Conservation (phyloP, 2,888 invertebrate species). For the Holacanthella duospinosa region DNA sequence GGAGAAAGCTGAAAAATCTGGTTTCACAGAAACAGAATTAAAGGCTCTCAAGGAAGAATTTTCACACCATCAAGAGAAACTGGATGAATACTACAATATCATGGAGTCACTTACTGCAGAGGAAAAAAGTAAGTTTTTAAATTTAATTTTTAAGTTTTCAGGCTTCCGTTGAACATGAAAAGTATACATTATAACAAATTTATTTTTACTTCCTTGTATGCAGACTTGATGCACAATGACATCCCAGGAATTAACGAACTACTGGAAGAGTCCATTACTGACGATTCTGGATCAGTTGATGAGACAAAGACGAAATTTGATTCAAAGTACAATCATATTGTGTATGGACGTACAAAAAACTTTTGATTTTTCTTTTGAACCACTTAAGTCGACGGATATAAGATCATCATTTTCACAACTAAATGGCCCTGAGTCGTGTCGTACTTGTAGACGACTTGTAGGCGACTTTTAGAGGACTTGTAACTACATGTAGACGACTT, state of each 20-base stretch:
- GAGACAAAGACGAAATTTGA: slow-evolving; percentile 9
- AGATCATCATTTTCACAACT: too few relatives aligned
- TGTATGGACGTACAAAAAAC: too few relatives aligned
- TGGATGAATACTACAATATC: slow-evolving; percentile 76
- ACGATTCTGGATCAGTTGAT: not conserved
- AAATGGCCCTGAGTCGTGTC: too few relatives aligned
- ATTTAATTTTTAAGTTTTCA: not conserved
- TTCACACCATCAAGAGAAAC: slow-evolving; percentile 79
- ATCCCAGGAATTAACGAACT: slow-evolving; percentile 6
- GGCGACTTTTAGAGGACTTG: too few relatives aligned
- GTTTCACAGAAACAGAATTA: slow-evolving; percentile 58
- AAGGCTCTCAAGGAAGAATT: slow-evolving; percentile 78
- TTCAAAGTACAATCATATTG: not conserved
- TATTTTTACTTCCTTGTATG: not conserved
- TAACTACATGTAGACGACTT: too few relatives aligned
- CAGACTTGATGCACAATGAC: slow-evolving; percentile 12
- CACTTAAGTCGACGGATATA: too few relatives aligned
- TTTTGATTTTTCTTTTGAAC: too few relatives aligned
- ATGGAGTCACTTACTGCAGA: slow-evolving; percentile 58
- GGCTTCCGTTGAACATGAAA: not conserved
- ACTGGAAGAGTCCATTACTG: not conserved
- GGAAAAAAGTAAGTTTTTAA: slow-evolving; percentile 28
- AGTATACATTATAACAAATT: not conserved
- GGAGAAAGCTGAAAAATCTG: slow-evolving; percentile 71
- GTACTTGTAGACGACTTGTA: too few relatives aligned